Evolutionary conservation across 2,797 vertebrate genomes (phyloP).

Genomic region (Schizopygopsis malacanthus): DNA sequence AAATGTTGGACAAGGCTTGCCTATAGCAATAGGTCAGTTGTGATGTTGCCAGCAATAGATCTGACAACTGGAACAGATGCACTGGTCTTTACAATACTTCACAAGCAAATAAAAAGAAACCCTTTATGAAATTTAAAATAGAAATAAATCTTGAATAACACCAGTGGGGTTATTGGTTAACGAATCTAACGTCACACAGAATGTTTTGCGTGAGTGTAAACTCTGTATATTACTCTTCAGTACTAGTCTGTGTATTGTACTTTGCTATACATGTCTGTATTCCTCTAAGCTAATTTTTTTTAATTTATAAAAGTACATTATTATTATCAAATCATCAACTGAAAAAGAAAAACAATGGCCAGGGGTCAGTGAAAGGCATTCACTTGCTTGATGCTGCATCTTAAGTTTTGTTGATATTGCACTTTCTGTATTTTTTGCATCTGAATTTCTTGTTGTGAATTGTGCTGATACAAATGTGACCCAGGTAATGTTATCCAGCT

Average conservation of each 20-base stretch:
- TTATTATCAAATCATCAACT: background rate
- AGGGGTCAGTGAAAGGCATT: background rate
- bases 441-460: background rate
- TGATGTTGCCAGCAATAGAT: background rate
- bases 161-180: too few relatives aligned
- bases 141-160: background rate
- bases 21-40: slow-evolving; percentile 6
- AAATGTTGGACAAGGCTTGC: slow-evolving; percentile 30
- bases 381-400: background rate
- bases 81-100: background rate
- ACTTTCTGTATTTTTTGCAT: background rate
- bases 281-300: too few relatives aligned
- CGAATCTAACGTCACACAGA: background rate
- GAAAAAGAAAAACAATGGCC: background rate
- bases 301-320: background rate
- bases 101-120: background rate
- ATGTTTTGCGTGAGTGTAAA: too few relatives aligned
- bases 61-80: slow-evolving; percentile 30
- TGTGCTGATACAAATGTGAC: background rate
- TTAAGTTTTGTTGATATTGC: background rate
- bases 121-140: background rate
- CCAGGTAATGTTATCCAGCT: background rate
- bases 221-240: too few relatives aligned
- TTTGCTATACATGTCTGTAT: too few relatives aligned
- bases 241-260: too few relatives aligned